A percentile compares a stretch with the other conserved stretches of the same genome.
phyloP scores from a whole-genome alignment of 2,113 vertebrate genomes.

The Symphodus melops region DNA sequence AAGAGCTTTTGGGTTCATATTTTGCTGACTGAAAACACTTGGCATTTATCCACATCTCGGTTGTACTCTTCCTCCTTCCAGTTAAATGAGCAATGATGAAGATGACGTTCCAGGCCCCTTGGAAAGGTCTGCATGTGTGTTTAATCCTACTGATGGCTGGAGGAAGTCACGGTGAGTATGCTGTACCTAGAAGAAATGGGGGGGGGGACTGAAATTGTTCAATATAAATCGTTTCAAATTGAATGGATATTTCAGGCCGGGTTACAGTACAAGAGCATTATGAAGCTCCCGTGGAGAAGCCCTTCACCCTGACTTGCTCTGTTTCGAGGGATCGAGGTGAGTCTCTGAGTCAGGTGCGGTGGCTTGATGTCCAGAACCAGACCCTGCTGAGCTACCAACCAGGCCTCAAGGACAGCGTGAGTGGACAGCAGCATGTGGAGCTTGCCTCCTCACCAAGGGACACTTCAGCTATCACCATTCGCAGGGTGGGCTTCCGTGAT shows the following conservation, averaged over 20 bases:
- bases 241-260: slow-evolving; percentile 68
- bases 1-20: background rate
- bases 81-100: slow-evolving; percentile 60
- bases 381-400: slow-evolving; percentile 78
- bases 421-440: slow-evolving; percentile 81
- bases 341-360: slow-evolving; percentile 75
- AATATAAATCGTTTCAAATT: background rate
- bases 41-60: slow-evolving; percentile 3
- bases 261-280: slow-evolving; percentile 70
- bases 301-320: slow-evolving; percentile 81
- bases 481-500: slow-evolving; percentile 79
- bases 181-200: background rate
- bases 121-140: slow-evolving; percentile 72
- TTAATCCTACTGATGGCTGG: slow-evolving; percentile 71
- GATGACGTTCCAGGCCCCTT: slow-evolving; percentile 65
- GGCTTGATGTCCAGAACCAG: slow-evolving; percentile 81
- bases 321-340: slow-evolving; percentile 70
- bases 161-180: slow-evolving; percentile 74
- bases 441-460: slow-evolving; percentile 68
- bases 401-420: slow-evolving; percentile 70
- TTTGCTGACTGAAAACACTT: background rate
- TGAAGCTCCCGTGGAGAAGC: slow-evolving; percentile 74
- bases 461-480: slow-evolving; percentile 77
- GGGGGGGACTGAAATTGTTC: background rate
- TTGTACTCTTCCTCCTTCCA: slow-evolving; percentile 5